Base-by-base conservation (phyloP, 2,113 vertebrate genomes). In the Charadrius vociferus region DNA sequence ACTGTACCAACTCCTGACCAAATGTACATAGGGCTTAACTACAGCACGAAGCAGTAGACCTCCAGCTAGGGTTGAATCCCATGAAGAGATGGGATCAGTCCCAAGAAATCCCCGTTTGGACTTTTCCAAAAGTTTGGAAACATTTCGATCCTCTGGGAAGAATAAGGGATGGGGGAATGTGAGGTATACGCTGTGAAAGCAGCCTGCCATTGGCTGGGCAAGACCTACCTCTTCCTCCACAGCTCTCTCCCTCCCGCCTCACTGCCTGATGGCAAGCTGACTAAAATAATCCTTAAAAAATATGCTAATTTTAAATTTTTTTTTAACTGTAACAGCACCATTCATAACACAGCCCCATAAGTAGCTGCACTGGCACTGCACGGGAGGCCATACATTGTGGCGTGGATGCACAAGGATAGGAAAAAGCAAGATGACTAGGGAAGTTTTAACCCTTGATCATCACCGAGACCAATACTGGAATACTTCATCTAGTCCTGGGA, bases 351-450 rank as follows among this genome's bases (percentile, higher is more conserved):
- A 34, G 49, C 10, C 18, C 63, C 49, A 19, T 24, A n/a, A 36
- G 39, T 2, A 66, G 68, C 26, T 53, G 58, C 15, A 29, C 0
- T 2, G 1, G 50, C 71, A 59, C 30, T 1, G 3, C 49, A 63
- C 30, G 18, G 30, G 63, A 65, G 45, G 36, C 36, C 14, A 3
- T 4, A 22, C 15, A 34, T 9, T 24, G 36, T 0, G 0, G 41
- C 13, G 37, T 23, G 32, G 43, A 45, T 34, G 24, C 23, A 59
- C 12, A 10, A 16, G n/a, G 17, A 26, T 1, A 41, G 21, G 37
- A 27, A 37, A 59, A 77, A 80, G 30, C 39, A 45, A 66, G n/a
- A 27, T 52, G 30, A 50, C 2, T 5, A 34, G 16, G 27, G 32
- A 82, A 30, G 22, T 17, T 45, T 65, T 61, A 77, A 34, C 50